phyloP scores from a whole-genome alignment of 2,888 invertebrate species.

The Nemotelus pantherinus region DNA sequence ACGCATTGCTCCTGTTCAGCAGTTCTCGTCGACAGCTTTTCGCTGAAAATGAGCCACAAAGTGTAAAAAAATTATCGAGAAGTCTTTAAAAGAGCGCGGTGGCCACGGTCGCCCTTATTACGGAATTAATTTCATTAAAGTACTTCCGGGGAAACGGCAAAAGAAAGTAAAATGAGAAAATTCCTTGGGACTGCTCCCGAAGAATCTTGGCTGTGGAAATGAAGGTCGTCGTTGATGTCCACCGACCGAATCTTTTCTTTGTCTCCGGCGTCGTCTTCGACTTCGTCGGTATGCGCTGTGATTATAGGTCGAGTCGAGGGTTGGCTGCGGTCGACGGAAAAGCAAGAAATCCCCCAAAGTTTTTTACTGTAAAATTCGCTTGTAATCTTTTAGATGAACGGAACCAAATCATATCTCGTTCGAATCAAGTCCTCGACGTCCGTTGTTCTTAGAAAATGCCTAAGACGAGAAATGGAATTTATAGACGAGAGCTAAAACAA shows the following conservation, averaged over 20 bases:
- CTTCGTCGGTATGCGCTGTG: neutral
- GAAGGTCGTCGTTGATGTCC: constrained; percentile 32
- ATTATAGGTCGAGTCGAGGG: neutral
- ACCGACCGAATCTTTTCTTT: neutral
- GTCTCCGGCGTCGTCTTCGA: neutral
- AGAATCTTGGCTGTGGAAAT: constrained; percentile 35
- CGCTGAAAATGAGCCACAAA: constrained; percentile 48
- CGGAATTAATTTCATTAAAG: constrained; percentile 51
- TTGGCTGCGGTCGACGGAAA: neutral
- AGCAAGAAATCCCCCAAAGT: constrained; percentile 41
- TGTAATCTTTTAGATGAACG: constrained; percentile 49
- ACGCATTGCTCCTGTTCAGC: neutral
- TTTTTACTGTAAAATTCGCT: constrained; percentile 45
- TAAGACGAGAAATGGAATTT: constrained; percentile 25
- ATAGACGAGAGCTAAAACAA: constrained; percentile 20
- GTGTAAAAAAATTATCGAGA: constrained; percentile 50
- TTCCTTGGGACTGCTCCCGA: constrained; percentile 44
- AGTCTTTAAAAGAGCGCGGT: constrained; percentile 46
- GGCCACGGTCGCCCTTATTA: constrained; percentile 43
- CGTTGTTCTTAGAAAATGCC: constrained; percentile 27
- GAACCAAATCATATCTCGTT: constrained; percentile 46
- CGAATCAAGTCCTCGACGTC: constrained; percentile 35
- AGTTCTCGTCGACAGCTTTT: constrained; percentile 14
- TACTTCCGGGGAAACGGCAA: constrained; percentile 39
- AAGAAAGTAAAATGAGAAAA: constrained; percentile 49